Evolutionary conservation across 1,140 invertebrate genomes (phyloP).

Genomic region (Coboldia fuscipes): DNA sequence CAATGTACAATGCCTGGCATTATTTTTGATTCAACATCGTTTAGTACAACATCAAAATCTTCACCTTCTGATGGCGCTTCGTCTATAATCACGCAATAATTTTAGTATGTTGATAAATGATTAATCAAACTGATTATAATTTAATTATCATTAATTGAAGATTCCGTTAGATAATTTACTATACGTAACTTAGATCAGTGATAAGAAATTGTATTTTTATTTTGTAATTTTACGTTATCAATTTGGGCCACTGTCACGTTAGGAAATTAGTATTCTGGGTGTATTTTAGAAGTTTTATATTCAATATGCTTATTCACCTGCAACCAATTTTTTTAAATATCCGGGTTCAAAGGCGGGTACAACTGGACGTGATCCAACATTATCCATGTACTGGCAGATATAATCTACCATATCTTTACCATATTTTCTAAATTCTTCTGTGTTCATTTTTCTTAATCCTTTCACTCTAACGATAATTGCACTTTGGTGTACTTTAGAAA

Average conservation of each 20-base stretch:
- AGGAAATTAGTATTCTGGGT: too few species aligned
- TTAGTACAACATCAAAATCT: slow-evolving; percentile 66
- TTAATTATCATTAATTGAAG: too few species aligned
- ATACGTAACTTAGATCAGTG: too few species aligned
- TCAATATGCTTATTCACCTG: slow-evolving; percentile 10
- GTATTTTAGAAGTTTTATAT: too few species aligned
- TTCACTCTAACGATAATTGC: too few species aligned
- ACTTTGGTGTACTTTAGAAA: too few species aligned
- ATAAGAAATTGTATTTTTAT: too few species aligned
- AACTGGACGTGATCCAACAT: slow-evolving; percentile 45
- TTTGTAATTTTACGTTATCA: too few species aligned
- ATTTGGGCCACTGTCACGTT: too few species aligned
- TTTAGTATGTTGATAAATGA: too few species aligned
- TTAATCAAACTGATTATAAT: too few species aligned
- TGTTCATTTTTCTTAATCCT: slow-evolving; percentile 66
- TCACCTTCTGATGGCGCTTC: slow-evolving; percentile 63
- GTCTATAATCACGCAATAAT: slow-evolving; percentile 25
- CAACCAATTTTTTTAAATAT: slow-evolving; percentile 51
- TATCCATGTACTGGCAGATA: slow-evolving; percentile 71
- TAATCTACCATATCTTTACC: slow-evolving; percentile 88
- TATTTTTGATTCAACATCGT: slow-evolving; percentile 72
- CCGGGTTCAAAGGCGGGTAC: slow-evolving; percentile 67
- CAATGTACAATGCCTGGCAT: slow-evolving; percentile 92
- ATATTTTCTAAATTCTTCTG: slow-evolving; percentile 55
- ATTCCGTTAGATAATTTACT: too few species aligned